Base-by-base conservation (phyloP, 1,140 invertebrate species). In the Macrobrachium nipponense region DNA sequence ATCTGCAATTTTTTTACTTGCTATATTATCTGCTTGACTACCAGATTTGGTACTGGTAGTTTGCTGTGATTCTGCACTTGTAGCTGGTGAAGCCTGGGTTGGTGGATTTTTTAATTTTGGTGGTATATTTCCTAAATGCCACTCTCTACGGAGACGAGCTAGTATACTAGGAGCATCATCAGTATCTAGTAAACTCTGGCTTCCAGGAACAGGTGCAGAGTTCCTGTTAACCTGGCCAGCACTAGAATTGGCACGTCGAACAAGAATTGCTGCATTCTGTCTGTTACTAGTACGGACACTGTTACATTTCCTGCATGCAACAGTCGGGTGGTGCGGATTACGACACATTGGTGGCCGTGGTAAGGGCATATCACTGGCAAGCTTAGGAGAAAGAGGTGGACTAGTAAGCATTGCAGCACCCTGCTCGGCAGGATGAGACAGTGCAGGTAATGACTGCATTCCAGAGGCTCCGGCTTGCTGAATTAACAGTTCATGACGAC, bases 271-370 rank as follows among this genome's bases (percentile, higher is more conserved):
- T 44, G 83, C 83, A 80, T 86, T 86, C 15, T 86, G 83, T 60
- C 83, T 80, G 58, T 86, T 86, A 23, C 83, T 86, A 23, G 76
- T 86, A 62, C 83, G 83, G 18, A 86, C 83, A 61, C 83, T 86
- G 58, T 86, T 86, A 61, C 83, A 86, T 20, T 86, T 86, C 59
- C 83, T 86, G 66, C 83, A 86, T 44, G 83, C 76, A 70, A 86
- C 83, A 60, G 83, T 86, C 15, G 83, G 83, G 43, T 86, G 83
- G 64, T 86, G 83, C 14, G 83, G 68, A 73, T 77, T 86, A 61
- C 68, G 83, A 73, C 83, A 86, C 68, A 86, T 86, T 44, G 83
- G 64, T 8, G 83, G 83, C 5, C 83, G 77, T 20, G 83, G 83
- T n/a, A 86, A 51, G 43, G 83, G 66, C 68, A 80, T 66, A 51